A percentile compares a stretch with the other conserved stretches of the same genome.
phyloP scores from a whole-genome alignment of 2,797 vertebrate genomes.

The Sebastes oblongus region DNA sequence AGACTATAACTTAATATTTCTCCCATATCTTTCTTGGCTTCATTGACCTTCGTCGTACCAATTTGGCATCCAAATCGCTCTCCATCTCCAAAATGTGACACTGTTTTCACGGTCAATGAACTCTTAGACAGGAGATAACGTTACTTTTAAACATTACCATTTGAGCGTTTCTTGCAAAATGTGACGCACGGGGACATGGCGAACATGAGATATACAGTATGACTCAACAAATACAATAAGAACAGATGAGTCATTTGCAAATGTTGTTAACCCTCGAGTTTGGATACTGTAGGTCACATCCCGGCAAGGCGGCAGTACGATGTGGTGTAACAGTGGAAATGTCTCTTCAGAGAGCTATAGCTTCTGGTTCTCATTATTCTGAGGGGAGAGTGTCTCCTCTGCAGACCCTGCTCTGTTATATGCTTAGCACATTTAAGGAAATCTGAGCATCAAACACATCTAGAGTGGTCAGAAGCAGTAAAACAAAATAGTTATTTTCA shows the following conservation, averaged over 20 bases:
- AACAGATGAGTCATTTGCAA: conserved; percentile 66
- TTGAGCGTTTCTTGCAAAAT: conserved; percentile 26
- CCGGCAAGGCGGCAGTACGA: conserved; percentile 14
- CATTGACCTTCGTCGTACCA: not conserved
- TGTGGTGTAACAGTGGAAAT: conserved; percentile 51
- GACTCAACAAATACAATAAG: conserved; percentile 67
- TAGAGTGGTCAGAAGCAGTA: not conserved
- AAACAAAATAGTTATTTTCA: not conserved
- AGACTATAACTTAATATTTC: not conserved
- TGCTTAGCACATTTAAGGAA: conserved; percentile 42
- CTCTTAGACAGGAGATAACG: conserved; percentile 23
- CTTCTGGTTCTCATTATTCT: conserved; percentile 68
- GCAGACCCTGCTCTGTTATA: conserved; percentile 7
- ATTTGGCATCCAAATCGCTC: not conserved
- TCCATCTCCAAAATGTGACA: conserved; percentile 37
- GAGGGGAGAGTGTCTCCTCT: conserved; percentile 31
- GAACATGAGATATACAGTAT: conserved; percentile 53
- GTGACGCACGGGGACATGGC: conserved; percentile 24
- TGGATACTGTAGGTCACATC: conserved; percentile 45
- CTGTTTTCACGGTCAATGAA: conserved; percentile 51
- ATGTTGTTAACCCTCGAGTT: conserved; percentile 42
- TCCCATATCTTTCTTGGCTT: not conserved
- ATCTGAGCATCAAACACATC: conserved; percentile 14
- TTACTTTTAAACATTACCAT: conserved; percentile 17
- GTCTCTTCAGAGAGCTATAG: conserved; percentile 35